Conservation (phyloP, 2,888 invertebrate species). For the Aethes cnicana region DNA sequence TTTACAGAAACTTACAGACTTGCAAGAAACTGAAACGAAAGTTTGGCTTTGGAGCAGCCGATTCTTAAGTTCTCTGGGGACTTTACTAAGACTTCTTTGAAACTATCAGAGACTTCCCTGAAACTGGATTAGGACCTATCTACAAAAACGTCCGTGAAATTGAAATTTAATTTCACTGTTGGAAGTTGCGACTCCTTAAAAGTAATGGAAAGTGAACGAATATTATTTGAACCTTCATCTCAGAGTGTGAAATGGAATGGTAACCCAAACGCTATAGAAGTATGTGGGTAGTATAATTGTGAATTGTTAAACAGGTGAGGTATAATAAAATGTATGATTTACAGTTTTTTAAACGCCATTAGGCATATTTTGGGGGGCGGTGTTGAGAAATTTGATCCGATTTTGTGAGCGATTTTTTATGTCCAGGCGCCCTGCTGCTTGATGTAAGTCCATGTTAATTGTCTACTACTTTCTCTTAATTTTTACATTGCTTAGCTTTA, state of each 20-base stretch:
- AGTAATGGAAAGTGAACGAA: slow-evolving; percentile 15
- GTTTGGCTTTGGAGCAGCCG: no score
- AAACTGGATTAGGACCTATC: no score
- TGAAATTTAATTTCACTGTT: no score
- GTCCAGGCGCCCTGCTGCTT: slow-evolving; percentile 17
- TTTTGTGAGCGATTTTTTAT: slow-evolving; percentile 10
- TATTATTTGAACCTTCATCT: slow-evolving; percentile 14
- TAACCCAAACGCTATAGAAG: no score
- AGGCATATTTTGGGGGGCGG: slow-evolving; percentile 4
- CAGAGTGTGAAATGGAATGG: slow-evolving; percentile 22
- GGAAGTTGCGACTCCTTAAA: no score
- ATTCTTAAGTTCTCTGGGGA: no score
- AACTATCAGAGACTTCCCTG: no score
- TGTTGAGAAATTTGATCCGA: slow-evolving; percentile 8
- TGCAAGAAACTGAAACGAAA: no score
- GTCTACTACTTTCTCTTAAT: slow-evolving; percentile 18
- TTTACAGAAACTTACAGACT: no score
- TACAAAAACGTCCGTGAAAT: no score
- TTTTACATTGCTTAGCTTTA: background rate
- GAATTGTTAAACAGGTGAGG: slow-evolving; percentile 15
- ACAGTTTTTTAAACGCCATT: slow-evolving; percentile 5
- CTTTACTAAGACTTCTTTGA: no score
- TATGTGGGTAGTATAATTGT: no score
- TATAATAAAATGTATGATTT: slow-evolving; percentile 11
- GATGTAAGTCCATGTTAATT: slow-evolving; percentile 1